phyloP scores from a whole-genome alignment of 2,113 vertebrate genomes.

The Halichoeres trimaculatus region DNA sequence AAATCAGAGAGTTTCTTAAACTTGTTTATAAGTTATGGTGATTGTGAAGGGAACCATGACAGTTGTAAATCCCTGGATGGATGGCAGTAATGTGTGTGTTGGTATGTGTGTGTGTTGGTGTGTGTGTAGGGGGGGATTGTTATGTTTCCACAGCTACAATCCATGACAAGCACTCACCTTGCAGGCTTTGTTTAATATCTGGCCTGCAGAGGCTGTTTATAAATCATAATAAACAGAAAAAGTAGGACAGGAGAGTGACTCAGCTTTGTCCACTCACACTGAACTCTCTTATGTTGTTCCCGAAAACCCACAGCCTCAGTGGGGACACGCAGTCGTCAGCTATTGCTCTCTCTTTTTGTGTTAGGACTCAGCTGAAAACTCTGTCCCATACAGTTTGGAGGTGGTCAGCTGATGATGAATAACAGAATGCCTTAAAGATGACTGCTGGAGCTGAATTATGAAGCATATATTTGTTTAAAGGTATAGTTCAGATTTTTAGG shows the following conservation, averaged over 20 bases:
- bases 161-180: slow-evolving; percentile 54
- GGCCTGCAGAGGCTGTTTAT: slow-evolving; percentile 45
- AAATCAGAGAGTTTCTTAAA: neutral
- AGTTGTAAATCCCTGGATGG: slow-evolving; percentile 16
- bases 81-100: neutral
- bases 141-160: slow-evolving; percentile 83
- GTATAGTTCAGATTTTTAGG: neutral
- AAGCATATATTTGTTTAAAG: neutral
- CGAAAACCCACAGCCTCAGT: slow-evolving; percentile 11
- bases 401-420: slow-evolving; percentile 18
- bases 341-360: neutral
- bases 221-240: slow-evolving; percentile 64
- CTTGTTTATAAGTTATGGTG: neutral
- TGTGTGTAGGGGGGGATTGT: slow-evolving; percentile 24
- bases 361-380: slow-evolving; percentile 5
- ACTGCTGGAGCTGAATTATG: neutral
- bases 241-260: slow-evolving; percentile 50
- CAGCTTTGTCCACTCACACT: slow-evolving; percentile 43
- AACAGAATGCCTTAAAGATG: slow-evolving; percentile 6
- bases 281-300: slow-evolving; percentile 10
- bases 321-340: slow-evolving; percentile 10
- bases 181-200: slow-evolving; percentile 60
- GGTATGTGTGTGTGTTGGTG: neutral
- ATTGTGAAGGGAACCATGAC: neutral
- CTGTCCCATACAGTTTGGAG: slow-evolving; percentile 1